Conservation (phyloP, 2,888 invertebrate species). For the Yponomeuta cagnagella region DNA sequence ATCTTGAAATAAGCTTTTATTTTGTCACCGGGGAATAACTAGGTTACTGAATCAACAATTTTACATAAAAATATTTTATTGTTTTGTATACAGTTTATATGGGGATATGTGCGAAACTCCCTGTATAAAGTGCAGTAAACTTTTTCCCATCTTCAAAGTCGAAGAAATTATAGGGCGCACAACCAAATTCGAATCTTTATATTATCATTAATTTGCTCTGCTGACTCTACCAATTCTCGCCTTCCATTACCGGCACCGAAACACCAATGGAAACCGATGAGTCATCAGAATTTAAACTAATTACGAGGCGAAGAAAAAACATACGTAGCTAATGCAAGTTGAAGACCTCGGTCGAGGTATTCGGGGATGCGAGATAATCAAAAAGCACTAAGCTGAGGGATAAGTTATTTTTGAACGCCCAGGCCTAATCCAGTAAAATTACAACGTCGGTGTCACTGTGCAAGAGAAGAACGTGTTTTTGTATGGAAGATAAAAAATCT, state of each 20-base stretch:
- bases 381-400: conserved; percentile 38
- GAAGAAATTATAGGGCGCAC: not conserved
- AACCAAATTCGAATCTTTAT: not conserved
- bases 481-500: no score
- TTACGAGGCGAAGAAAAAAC: conserved; percentile 58
- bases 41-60: no score
- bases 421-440: no score
- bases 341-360: conserved; percentile 39
- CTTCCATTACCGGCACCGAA: conserved; percentile 41
- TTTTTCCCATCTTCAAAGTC: not conserved
- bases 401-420: no score
- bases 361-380: conserved; percentile 31
- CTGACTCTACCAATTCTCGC: conserved; percentile 27
- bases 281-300: conserved; percentile 73
- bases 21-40: no score
- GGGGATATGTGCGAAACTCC: no score
- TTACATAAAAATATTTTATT: no score
- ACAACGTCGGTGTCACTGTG: no score
- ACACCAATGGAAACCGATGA: conserved; percentile 66
- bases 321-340: conserved; percentile 50
- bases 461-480: no score
- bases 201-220: conserved; percentile 8
- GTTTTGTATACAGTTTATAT: no score
- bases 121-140: no score
- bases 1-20: no score